Percentiles rank a stretch among this genome's conserved stretches.
Conservation (phyloP, 2,888 invertebrate genomes). For the Chymomyza caudatula region DNA sequence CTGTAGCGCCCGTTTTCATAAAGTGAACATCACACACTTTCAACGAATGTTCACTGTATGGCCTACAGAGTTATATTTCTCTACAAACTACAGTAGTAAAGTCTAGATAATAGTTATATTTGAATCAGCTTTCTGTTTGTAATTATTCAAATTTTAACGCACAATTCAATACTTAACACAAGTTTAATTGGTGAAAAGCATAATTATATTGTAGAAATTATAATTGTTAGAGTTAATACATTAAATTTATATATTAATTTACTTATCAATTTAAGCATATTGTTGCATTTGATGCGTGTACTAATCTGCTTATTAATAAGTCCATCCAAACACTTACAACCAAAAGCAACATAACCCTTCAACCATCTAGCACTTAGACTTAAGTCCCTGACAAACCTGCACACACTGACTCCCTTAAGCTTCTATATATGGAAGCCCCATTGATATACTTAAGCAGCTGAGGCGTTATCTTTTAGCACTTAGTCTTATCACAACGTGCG, state of each 20-base stretch:
- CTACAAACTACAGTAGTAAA: too few relatives aligned
- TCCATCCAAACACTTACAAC: neutral
- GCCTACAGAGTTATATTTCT: too few relatives aligned
- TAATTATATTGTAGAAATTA: neutral
- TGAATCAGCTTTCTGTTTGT: too few relatives aligned
- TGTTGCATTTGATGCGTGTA: neutral
- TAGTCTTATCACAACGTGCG: slow-evolving; percentile 39
- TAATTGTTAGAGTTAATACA: neutral
- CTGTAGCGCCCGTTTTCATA: too few relatives aligned
- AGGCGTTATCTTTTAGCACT: slow-evolving; percentile 46
- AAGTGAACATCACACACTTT: too few relatives aligned
- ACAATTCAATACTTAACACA: too few relatives aligned
- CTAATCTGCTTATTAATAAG: neutral
- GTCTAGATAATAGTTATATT: too few relatives aligned
- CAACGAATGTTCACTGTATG: too few relatives aligned
- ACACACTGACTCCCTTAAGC: neutral
- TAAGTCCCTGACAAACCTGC: slow-evolving; percentile 1
- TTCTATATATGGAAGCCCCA: slow-evolving; percentile 7
- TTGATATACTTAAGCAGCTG: slow-evolving; percentile 42
- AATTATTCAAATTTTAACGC: too few relatives aligned
- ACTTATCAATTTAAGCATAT: neutral
- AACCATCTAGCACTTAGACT: neutral
- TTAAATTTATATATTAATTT: neutral
- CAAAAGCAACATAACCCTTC: neutral
- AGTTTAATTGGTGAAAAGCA: too few relatives aligned